These are phyloP conservation scores for Parnassius smintheus DNA, from an alignment of 2,888 invertebrate species.

Conservation along the genomic window DNA sequence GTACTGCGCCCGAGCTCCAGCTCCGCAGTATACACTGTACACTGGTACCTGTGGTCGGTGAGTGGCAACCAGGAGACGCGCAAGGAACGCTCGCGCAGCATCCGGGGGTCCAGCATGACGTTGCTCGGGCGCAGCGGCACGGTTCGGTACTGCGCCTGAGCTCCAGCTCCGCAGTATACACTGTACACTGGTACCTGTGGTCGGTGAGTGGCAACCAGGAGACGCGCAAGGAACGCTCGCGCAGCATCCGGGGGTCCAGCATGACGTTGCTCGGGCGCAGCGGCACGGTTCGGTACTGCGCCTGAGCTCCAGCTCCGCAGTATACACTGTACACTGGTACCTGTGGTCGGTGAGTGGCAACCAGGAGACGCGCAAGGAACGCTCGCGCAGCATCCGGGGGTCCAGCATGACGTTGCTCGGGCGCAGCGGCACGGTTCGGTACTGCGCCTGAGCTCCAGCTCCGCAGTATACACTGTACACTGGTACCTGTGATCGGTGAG, in stretches of 20 bases:
- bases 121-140: conserved; percentile 95
- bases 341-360: conserved; percentile 90
- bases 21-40: conserved; percentile 87
- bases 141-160: background rate
- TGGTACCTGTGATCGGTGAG: too few species aligned
- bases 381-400: conserved; percentile 85
- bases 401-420: conserved; percentile 93
- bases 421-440: conserved; percentile 93
- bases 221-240: conserved; percentile 89
- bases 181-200: conserved; percentile 66
- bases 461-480: conserved; percentile 85
- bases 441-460: conserved; percentile 95
- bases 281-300: conserved; percentile 95
- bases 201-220: conserved; percentile 94
- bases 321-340: conserved; percentile 38
- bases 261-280: conserved; percentile 92
- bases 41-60: too few species aligned
- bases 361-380: conserved; percentile 92
- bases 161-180: background rate
- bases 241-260: conserved; percentile 86
- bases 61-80: too few species aligned
- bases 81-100: too few species aligned
- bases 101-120: conserved; percentile 79
- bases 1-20: conserved; percentile 95
- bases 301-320: too few species aligned